Evolutionary conservation across 2,888 invertebrate genomes (phyloP), one percentile per base, ranked within the genome.

Genomic region (Chromoteleia sp.): DNA sequence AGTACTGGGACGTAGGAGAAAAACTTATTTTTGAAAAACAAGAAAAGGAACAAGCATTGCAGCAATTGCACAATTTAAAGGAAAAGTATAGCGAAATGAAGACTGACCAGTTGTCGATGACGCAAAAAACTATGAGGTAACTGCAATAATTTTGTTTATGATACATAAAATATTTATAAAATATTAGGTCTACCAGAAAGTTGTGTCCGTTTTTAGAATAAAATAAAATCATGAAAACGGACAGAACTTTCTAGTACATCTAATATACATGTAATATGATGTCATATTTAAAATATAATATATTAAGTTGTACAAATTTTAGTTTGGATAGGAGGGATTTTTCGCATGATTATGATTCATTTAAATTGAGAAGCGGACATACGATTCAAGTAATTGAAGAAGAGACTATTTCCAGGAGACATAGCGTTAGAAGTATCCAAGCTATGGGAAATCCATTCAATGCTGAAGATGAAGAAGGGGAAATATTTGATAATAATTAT

Each of bases 381-480:
- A 83, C 81, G 14, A 68, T 89, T 25, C 79, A 86, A 50, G 70
- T 87, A 2, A 85, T 87, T 45, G 86, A 88, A 78, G 88, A 87
- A 58, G 85, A 86, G 77, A 87, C 87, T 1, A 78, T 86, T 0
- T 87, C 88, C 25, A 88, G 89, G 48, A 86, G 88, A 36, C 88
- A 87, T 25, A 89, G 88, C 65, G 88, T 91, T 17, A 86, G 86
- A 73, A 88, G 87, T 56, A 90, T 92, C 56, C 91, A 91, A 82
- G 86, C 88, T 6, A 89, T 91, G 90, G 91, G 90, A 12, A 90
- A 90, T 83, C 89, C 88, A 1, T 92, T 92, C 61, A 88, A 85
- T 45, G 89, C 87, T 2, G 97, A 97, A 52, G 97, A 97, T 87
- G 97, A 97, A 89, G 96, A 96, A 85, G 96, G 96, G 48, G 97